These are phyloP conservation scores for Sesia bembeciformis DNA, from an alignment of 2,888 invertebrate species.

Conservation along the genomic window DNA sequence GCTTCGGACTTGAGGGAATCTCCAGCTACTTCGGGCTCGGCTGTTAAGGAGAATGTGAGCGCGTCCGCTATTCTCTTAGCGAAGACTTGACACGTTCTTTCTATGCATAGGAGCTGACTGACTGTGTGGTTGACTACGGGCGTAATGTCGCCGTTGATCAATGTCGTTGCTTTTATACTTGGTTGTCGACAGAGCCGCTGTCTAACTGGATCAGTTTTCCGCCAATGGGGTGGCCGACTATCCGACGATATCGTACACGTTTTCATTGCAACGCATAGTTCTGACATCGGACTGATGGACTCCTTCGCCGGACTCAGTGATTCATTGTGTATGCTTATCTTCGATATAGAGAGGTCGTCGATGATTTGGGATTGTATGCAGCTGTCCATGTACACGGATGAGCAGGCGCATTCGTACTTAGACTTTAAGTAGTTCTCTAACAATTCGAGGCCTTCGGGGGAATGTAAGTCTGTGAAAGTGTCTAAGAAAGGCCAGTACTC, in stretches of 20 bases:
- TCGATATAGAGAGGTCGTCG: slow-evolving; percentile 44
- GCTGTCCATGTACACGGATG: slow-evolving; percentile 49
- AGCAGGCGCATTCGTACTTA: slow-evolving; percentile 63
- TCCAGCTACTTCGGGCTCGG: slow-evolving; percentile 70
- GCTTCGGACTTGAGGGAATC: slow-evolving; percentile 78
- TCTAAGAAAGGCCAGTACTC: slow-evolving; percentile 96
- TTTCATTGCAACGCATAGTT: slow-evolving; percentile 74
- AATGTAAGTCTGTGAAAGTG: slow-evolving; percentile 84
- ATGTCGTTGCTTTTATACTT: slow-evolving; percentile 17
- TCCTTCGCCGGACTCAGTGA: slow-evolving; percentile 28
- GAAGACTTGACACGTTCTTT: slow-evolving; percentile 74
- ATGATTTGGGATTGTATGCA: slow-evolving; percentile 34
- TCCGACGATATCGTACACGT: slow-evolving; percentile 67
- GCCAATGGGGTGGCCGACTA: slow-evolving; percentile 38
- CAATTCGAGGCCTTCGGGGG: slow-evolving; percentile 80
- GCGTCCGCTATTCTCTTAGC: slow-evolving; percentile 81
- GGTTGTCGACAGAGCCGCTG: slow-evolving; percentile 51
- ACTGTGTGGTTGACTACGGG: slow-evolving; percentile 47
- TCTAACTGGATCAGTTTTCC: slow-evolving; percentile 44
- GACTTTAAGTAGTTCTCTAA: slow-evolving; percentile 83
- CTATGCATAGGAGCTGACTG: slow-evolving; percentile 56
- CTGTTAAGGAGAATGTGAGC: slow-evolving; percentile 71
- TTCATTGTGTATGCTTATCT: slow-evolving; percentile 35
- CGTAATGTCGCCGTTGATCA: slow-evolving; percentile 34
- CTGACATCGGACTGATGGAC: slow-evolving; percentile 71